Base-by-base conservation (phyloP, 1,140 invertebrate genomes). In the honey bee (Apis mellifera) region DNA sequence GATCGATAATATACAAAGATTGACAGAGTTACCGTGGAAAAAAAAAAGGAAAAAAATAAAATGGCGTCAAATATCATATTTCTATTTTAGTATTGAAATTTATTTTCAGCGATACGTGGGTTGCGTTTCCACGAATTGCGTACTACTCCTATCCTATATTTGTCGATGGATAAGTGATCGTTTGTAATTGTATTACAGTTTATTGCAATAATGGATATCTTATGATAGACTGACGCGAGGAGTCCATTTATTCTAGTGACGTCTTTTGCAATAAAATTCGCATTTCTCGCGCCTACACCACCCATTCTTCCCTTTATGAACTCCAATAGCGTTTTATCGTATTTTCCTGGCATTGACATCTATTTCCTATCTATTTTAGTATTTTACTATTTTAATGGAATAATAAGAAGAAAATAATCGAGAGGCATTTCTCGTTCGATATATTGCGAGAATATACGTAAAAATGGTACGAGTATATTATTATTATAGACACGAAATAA, bases 221-320 rank as follows among this genome's bases (percentile, higher is more conserved):
- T 66, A 4, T 9, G 32, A 42, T 48, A 66, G 64, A 66, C 19
- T 13, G 64, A 66, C 21, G 19, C 17, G 32, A 66, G 12, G 59
- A 7, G 19, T 66, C 32, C 65, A 68, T 68, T 68, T 68, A 48
- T 42, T 17, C 3, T 13, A 12, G 64, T 42, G 32, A 48, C 42
- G 65, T 68, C 42, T 68, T 48, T 21, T 13, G 65, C 21, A 68
- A 68, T 68, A 68, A 68, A 68, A 48, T 68, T 68, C 21, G 32
- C 42, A 15, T 68, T 68, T 48, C 65, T 50, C 65, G 42, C 65
- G 42, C 65, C 42, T 68, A 68, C 19, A 7, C 42, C 26, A 1
- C 11, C 21, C 42, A 50, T 68, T 68, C 65, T 68, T n/a, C 50
- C 42, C 65, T 48, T 68, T 48, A 48, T 48, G 42, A 68, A 68